Conservation (phyloP, 2,113 vertebrate genomes). For the Brachyhypopomus occidentalis region DNA sequence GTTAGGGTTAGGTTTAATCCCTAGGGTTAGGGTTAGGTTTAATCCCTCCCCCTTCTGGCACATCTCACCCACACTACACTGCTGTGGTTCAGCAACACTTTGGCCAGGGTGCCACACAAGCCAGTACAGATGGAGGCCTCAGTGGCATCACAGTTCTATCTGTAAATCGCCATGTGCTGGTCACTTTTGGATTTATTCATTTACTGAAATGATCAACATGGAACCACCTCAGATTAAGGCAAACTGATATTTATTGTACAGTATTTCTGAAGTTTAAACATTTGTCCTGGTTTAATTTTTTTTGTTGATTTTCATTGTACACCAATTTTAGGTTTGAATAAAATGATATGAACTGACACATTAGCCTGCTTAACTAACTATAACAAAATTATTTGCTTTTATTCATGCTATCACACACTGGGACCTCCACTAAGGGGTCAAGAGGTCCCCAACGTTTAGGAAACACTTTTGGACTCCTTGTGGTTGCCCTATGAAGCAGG, state of each 20-base stretch:
- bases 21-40: too few species aligned
- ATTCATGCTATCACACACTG: too few species aligned
- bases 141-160: not conserved
- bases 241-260: constrained; percentile 46
- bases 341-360: not conserved
- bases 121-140: not conserved
- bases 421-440: too few species aligned
- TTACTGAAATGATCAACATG: not conserved
- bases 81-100: not conserved
- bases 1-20: too few species aligned
- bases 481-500: too few species aligned
- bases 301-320: constrained; percentile 23
- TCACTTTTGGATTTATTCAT: not conserved
- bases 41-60: not conserved
- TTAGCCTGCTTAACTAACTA: too few species aligned
- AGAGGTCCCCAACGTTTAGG: too few species aligned
- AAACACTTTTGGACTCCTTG: too few species aligned
- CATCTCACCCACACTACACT: not conserved
- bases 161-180: constrained; percentile 44
- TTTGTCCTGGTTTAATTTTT: not conserved
- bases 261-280: constrained; percentile 3
- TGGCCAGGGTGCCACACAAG: constrained; percentile 16
- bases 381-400: too few species aligned
- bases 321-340: constrained; percentile 41
- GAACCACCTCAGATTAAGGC: constrained; percentile 4